Conservation (phyloP, 2,113 vertebrate genomes). For the Falcunculus frontatus region DNA sequence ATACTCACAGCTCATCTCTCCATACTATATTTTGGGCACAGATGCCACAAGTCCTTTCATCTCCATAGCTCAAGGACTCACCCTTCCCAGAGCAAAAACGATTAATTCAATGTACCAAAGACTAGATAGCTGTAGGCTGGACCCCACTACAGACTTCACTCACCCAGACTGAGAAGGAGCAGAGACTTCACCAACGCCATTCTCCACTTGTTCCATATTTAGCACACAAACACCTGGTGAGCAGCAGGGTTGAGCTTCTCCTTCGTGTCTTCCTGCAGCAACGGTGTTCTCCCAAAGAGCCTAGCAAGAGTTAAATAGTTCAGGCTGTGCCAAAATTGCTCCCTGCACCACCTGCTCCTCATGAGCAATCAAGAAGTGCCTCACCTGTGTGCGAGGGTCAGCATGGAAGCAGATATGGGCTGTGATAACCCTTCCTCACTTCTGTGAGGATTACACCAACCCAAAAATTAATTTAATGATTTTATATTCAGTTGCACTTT, state of each 20-base stretch:
- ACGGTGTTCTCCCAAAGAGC: accelerated
- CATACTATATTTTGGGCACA: not conserved
- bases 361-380: accelerated
- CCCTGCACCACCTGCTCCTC: not conserved
- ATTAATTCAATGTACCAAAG: not conserved
- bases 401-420: not conserved
- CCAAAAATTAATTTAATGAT: not conserved
- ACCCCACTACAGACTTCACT: not conserved
- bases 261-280: not conserved
- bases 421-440: not conserved
- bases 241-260: accelerated
- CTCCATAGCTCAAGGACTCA: not conserved
- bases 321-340: not conserved
- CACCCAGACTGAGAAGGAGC: accelerated
- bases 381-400: not conserved
- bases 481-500: not conserved
- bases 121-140: accelerated
- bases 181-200: accelerated
- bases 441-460: not conserved
- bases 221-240: not conserved
- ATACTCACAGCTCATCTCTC: not conserved
- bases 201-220: not conserved
- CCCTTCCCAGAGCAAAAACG: not conserved
- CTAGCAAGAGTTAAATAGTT: not conserved
- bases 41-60: not conserved